Percentiles rank a stretch among this genome's conserved stretches.
Conservation (phyloP, 2,797 vertebrate species). For the Tenualosa ilisha region DNA sequence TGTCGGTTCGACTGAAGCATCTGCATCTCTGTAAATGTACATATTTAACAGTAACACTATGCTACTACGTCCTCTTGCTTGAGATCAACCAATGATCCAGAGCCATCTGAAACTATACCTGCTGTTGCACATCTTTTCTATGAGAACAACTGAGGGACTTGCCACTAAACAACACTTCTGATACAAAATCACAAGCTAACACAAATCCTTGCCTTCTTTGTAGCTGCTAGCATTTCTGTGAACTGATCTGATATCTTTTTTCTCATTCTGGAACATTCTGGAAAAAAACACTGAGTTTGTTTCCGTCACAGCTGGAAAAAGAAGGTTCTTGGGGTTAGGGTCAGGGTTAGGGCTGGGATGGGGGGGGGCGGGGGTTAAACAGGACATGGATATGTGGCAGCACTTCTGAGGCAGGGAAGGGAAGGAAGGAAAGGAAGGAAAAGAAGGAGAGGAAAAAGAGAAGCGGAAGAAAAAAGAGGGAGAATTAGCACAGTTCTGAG, state of each 20-base stretch:
- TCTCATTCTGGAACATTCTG: not conserved
- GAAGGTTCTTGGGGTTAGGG: slow-evolving; percentile 7
- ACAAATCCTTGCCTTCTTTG: not conserved
- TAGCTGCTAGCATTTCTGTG: not conserved
- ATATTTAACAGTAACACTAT: slow-evolving; percentile 5
- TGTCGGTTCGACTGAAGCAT: slow-evolving; percentile 68
- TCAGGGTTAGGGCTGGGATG: not conserved
- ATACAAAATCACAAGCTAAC: not conserved
- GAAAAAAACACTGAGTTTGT: not conserved
- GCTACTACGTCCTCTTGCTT: not conserved
- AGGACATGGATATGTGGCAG: not conserved
- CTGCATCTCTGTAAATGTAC: slow-evolving; percentile 57
- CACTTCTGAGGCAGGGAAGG: slow-evolving; percentile 32
- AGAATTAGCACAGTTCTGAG: slow-evolving; percentile 53
- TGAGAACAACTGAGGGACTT: slow-evolving; percentile 24
- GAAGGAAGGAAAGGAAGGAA: slow-evolving; percentile 27
- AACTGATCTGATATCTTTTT: not conserved
- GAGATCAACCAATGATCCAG: slow-evolving; percentile 64
- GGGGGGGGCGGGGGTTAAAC: not conserved
- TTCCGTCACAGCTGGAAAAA: slow-evolving; percentile 33
- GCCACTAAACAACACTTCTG: not conserved
- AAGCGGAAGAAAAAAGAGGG: slow-evolving; percentile 22
- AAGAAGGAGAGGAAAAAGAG: slow-evolving; percentile 32
- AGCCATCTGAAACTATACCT: slow-evolving; percentile 71
- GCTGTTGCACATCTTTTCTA: slow-evolving; percentile 60